These are phyloP conservation scores for Andinoacara biseriatus DNA, from an alignment of 2,113 vertebrate species.

Conservation along the genomic window DNA sequence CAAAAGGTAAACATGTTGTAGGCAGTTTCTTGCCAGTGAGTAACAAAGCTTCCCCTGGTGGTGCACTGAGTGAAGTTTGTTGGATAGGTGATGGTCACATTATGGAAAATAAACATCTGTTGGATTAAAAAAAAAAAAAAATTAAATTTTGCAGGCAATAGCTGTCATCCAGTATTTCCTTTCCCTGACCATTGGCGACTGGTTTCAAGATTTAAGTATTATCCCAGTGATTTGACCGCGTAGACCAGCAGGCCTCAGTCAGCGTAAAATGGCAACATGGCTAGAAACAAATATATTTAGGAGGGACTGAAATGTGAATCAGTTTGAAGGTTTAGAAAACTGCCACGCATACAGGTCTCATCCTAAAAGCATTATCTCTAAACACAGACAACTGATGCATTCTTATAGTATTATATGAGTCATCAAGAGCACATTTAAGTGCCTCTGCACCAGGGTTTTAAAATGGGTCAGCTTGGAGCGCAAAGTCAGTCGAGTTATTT, in stretches of 20 bases:
- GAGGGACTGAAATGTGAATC: background rate
- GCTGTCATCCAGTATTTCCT: background rate
- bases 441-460: background rate
- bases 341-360: background rate
- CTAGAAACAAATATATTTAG: background rate
- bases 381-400: background rate
- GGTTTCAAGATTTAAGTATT: background rate
- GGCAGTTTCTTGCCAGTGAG: slow-evolving; percentile 80
- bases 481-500: background rate
- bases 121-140: background rate
- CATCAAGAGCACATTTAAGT: background rate
- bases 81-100: slow-evolving; percentile 77
- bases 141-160: background rate
- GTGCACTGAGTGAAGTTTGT: slow-evolving; percentile 81
- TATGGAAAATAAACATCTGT: slow-evolving; percentile 81
- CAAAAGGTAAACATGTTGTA: slow-evolving; percentile 84
- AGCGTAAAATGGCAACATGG: background rate
- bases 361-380: background rate
- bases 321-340: background rate
- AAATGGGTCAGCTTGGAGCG: background rate
- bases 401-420: background rate
- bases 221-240: background rate
- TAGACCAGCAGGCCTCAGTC: background rate
- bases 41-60: slow-evolving; percentile 76
- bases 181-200: fast-evolving